Conservation (phyloP, 2,113 vertebrate genomes). For the Pollachius pollachius region DNA sequence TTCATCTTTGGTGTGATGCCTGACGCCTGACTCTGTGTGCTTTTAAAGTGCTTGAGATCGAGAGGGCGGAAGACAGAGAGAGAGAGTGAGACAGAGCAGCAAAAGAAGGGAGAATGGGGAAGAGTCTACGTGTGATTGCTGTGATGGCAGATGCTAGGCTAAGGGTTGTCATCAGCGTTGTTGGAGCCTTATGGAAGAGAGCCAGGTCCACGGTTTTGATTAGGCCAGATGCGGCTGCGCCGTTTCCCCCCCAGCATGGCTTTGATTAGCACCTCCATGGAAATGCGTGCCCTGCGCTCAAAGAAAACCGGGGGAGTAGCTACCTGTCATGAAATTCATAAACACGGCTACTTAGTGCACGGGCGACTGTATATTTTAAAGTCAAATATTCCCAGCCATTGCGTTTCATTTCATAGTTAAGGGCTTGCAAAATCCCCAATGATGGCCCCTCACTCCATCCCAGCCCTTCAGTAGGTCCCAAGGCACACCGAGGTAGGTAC, state of each 20-base stretch:
- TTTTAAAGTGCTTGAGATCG: slow-evolving; percentile 24
- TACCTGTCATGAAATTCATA: slow-evolving; percentile 75
- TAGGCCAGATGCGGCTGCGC: slow-evolving; percentile 61
- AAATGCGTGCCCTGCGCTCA: slow-evolving; percentile 73
- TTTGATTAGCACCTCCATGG: slow-evolving; percentile 76
- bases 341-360: slow-evolving; percentile 72
- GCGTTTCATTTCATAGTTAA: slow-evolving; percentile 65
- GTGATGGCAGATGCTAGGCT: slow-evolving; percentile 60
- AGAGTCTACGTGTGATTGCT: slow-evolving; percentile 56
- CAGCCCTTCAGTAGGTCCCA: slow-evolving; percentile 51
- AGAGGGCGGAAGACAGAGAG: slow-evolving; percentile 39
- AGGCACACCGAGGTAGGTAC: slow-evolving; percentile 56
- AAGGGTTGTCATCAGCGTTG: slow-evolving; percentile 65
- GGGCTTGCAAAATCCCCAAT: slow-evolving; percentile 60
- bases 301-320: slow-evolving; percentile 73
- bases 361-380: slow-evolving; percentile 73
- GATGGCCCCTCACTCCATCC: slow-evolving; percentile 38
- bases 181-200: slow-evolving; percentile 56
- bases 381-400: slow-evolving; percentile 64
- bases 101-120: slow-evolving; percentile 16
- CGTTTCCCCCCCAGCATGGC: slow-evolving; percentile 55
- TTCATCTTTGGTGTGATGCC: too few species aligned
- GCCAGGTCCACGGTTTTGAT: slow-evolving; percentile 65
- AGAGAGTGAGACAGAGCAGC: slow-evolving; percentile 1
- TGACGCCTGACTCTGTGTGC: too few species aligned